Base-by-base conservation (phyloP, 2,113 vertebrate genomes). In the Melanerpes formicivorus region DNA sequence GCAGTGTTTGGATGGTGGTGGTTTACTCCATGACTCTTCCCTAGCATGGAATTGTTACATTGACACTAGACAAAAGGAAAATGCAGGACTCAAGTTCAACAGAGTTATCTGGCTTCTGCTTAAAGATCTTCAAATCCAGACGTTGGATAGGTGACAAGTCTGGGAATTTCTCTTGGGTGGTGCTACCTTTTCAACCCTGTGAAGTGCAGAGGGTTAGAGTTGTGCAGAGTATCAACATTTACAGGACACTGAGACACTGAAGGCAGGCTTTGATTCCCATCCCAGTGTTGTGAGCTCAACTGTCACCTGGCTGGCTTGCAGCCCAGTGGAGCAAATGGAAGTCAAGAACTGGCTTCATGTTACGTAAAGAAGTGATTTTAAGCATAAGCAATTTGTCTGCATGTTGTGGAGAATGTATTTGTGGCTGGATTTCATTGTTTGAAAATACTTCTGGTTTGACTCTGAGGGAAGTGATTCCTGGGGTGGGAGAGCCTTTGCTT, bases 381-480 rank as follows among this genome's bases (percentile, higher is more conserved):
- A 77, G 65, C 64, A 26, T 9, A 9, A 80, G 32, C 19, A 17
- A 8, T 74, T 70, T 42, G 18, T 74, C 37, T 73, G 50, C 32
- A 1, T 64, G 2, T 58, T 54, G 37, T 14, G 48, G 56, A 79
- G 67, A 46, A 77, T 90, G 76, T 74, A 32, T 84, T 37, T 80
- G 75, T 60, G 67, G 59, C 84, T 52, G 22, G 14, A 10, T 70
- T 55, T 73, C 71, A 66, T 18, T 1, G 14, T 75, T 86, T 50
- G 58, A 62, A 54, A 88, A 58, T 86, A 69, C 18, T 90, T 93
- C 70, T 84, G 80, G 44, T 67, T 93, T 81, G 75, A 42, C 52
- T 87, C 83, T 0, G 3, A 69, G 44, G 76, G 70, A 29, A 40
- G 19, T 52, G 56, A 40, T 64, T 74, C 32, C 3, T 3, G 11